Percentiles rank a stretch among this genome's conserved stretches.
phyloP scores from a whole-genome alignment of 2,888 invertebrate genomes.

The Plebejus melissa region DNA sequence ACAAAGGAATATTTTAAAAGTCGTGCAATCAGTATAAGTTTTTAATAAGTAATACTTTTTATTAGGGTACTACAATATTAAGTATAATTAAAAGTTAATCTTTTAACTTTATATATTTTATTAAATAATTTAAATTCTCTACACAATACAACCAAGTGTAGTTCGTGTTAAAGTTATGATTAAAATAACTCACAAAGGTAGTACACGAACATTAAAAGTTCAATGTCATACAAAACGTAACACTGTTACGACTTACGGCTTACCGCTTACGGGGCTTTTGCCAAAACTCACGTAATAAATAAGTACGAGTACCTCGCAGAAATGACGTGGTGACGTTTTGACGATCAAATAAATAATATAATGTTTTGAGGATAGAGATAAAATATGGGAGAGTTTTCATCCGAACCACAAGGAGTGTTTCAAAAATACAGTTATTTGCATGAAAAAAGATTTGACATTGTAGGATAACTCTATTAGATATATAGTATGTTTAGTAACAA shows the following conservation, averaged over 20 bases:
- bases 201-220: neutral
- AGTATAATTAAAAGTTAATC: no score
- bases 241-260: neutral
- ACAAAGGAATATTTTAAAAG: no score
- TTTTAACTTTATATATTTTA: no score
- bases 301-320: neutral
- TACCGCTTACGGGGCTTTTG: conserved; percentile 4
- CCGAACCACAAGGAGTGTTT: neutral
- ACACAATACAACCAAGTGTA: neutral
- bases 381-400: neutral
- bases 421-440: no score
- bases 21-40: no score
- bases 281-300: neutral
- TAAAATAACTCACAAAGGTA: neutral
- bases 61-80: no score
- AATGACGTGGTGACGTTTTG: neutral
- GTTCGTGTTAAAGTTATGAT: neutral
- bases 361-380: neutral
- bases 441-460: neutral
- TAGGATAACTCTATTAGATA: neutral
- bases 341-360: neutral
- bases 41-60: no score
- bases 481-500: neutral
- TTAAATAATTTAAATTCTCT: neutral
- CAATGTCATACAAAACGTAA: conserved; percentile 13